Conservation (phyloP, 2,888 invertebrate genomes). For the Panorpa germanica region DNA sequence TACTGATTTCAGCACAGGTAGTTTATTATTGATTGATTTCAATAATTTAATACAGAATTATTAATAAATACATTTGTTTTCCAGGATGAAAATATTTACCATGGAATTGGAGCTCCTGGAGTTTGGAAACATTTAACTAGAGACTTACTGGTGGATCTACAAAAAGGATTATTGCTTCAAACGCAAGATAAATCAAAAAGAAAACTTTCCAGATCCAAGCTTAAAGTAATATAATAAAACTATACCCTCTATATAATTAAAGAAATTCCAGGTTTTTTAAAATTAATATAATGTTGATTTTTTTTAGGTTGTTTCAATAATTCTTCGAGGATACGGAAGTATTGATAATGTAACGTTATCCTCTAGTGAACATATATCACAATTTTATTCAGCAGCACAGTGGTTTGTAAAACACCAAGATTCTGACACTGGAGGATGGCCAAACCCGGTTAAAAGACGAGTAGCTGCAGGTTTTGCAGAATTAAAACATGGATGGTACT, state of each 20-base stretch:
- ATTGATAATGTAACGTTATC: slow-evolving; percentile 62
- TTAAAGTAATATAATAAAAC: slow-evolving; percentile 13
- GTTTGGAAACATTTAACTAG: slow-evolving; percentile 66
- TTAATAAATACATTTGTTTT: slow-evolving; percentile 10
- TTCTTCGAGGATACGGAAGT: slow-evolving; percentile 49
- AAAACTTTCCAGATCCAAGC: slow-evolving; percentile 22
- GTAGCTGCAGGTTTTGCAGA: slow-evolving; percentile 55
- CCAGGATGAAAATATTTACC: slow-evolving; percentile 61
- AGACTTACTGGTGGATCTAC: slow-evolving; percentile 76
- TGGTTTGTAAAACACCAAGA: slow-evolving; percentile 88
- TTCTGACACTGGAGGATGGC: slow-evolving; percentile 74
- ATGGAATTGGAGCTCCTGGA: slow-evolving; percentile 52
- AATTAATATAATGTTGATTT: background rate
- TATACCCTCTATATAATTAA: background rate
- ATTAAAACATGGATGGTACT: slow-evolving; percentile 77
- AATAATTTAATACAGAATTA: slow-evolving; percentile 2
- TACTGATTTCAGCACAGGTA: slow-evolving; percentile 53
- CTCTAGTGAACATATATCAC: slow-evolving; percentile 70
- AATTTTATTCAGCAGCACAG: slow-evolving; percentile 81
- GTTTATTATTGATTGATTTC: slow-evolving; percentile 16
- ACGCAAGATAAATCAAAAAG: slow-evolving; percentile 35
- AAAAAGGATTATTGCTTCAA: slow-evolving; percentile 68
- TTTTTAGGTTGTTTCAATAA: slow-evolving; percentile 37
- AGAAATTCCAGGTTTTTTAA: slow-evolving; percentile 3
- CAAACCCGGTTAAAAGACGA: slow-evolving; percentile 68